These are phyloP conservation scores for Pluvialis apricaria DNA, from an alignment of 2,113 vertebrate genomes.

Conservation along the genomic window DNA sequence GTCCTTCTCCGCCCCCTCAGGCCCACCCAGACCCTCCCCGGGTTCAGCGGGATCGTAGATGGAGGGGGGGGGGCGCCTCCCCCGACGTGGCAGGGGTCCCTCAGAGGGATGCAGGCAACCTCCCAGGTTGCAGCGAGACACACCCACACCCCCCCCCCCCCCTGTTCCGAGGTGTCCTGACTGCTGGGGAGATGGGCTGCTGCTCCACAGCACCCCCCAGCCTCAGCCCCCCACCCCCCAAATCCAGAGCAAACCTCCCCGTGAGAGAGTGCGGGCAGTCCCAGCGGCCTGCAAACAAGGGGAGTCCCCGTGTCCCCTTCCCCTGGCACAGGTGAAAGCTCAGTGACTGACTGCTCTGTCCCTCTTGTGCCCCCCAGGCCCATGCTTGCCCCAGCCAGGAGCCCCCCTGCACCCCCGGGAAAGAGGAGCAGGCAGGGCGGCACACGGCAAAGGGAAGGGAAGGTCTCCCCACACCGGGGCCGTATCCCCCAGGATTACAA, in stretches of 20 bases:
- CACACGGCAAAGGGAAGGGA: background rate
- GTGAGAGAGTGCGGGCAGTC: fast-evolving
- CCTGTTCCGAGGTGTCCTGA: background rate
- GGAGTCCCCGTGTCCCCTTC: fast-evolving
- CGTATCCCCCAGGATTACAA: background rate
- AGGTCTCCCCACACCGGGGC: fast-evolving
- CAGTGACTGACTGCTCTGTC: fast-evolving
- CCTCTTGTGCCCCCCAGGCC: background rate
- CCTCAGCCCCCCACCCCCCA: background rate
- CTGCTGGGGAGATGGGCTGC: background rate
- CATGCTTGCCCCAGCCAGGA: fast-evolving
- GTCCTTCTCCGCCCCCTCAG: background rate
- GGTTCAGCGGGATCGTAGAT: background rate
- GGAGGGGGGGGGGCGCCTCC: no score
- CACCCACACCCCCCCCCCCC: no score
- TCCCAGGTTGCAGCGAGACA: fast-evolving
- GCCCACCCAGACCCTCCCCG: fast-evolving
- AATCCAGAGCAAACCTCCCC: background rate
- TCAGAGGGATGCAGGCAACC: background rate
- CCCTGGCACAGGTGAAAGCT: background rate
- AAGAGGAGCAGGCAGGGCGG: background rate
- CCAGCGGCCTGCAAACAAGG: background rate
- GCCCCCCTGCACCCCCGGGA: fast-evolving
- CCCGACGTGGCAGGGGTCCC: background rate
- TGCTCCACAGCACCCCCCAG: fast-evolving